These are phyloP conservation scores for Zaprionus lachaisei DNA, from an alignment of 1,140 invertebrate genomes.

Conservation along the genomic window DNA sequence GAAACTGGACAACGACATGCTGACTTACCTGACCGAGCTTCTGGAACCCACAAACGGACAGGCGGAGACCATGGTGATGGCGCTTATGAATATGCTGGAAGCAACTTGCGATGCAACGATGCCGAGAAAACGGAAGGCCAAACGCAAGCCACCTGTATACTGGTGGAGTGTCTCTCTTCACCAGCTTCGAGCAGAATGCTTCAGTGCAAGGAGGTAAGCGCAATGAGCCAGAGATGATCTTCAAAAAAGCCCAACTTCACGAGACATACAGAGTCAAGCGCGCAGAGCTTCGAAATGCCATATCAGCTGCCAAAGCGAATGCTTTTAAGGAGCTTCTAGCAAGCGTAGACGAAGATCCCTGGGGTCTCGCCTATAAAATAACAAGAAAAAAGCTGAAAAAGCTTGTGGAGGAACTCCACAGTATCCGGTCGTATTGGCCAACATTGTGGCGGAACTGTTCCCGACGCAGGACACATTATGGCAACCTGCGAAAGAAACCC, in stretches of 20 bases:
- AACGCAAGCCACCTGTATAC: background rate
- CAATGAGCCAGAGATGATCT: background rate
- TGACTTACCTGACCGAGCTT: too few species aligned
- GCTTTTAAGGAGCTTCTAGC: background rate
- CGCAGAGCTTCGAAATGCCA: background rate
- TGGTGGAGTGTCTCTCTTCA: background rate
- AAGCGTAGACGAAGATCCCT: background rate
- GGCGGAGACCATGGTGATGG: background rate
- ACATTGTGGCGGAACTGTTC: too few species aligned
- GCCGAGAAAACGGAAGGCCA: background rate
- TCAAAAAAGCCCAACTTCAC: background rate
- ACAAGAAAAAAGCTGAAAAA: too few species aligned
- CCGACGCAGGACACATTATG: too few species aligned
- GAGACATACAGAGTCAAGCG: background rate
- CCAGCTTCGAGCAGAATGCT: background rate
- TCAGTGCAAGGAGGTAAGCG: background rate
- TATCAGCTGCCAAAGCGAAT: background rate
- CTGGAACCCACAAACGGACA: too few species aligned
- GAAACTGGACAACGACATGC: too few species aligned
- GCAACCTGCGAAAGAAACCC: too few species aligned
- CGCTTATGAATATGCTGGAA: background rate
- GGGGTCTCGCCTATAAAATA: background rate
- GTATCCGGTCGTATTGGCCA: too few species aligned
- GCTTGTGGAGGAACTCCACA: too few species aligned
- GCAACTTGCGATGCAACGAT: background rate